Base-by-base conservation (phyloP, 2,113 vertebrate genomes). In the Hippocampus zosterae region DNA sequence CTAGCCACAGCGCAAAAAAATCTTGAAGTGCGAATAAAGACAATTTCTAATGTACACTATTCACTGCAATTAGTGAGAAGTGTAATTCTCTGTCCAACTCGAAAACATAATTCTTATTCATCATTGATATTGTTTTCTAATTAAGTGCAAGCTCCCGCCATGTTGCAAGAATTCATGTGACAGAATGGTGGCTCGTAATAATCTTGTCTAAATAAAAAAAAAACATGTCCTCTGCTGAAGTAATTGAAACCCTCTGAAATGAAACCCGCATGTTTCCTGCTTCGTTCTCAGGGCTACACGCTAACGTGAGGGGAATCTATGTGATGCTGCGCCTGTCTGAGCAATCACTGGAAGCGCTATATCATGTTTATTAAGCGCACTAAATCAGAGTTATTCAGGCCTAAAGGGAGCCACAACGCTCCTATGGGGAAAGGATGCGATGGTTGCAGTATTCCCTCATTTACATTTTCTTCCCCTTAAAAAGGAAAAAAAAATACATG, bases 361-460 rank as follows among this genome's bases (percentile, higher is more conserved):
- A 91, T 92, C 90, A 92, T 83, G 79, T 91, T 93, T 92, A 92
- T 92, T 91, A 91, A 90, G 70, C 48, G 76, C 81, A 84, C 85
- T 91, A 91, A 92, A 92, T 88, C 88, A 88, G 72, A 73, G 61
- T 44, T 73, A 72, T 71, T 77, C 56, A 65, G 27, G 55, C 27
- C 12, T 72, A 80, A 60, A 84, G 77, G 74, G 73, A 78, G 77
- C 79, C 68, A 48, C 79, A 81, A 75, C 65, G 56, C 77, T 80
- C 77, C 60, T 52, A 72, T 82, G 79, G 66, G 77, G 62, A 67
- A 76, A 68, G 68, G 74, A 52, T 71, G 90, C 87, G 91, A 62
- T 65, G 60, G n/a, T 88, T 88, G 81, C 66, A 73, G 76, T 79
- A 69, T 86, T 86, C 87, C 84, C 83, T 68, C 19, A 52, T 69